A percentile compares a stretch with the other conserved stretches of the same genome.
phyloP scores from a whole-genome alignment of 2,113 vertebrate species.

The Poeciliopsis retropinna region DNA sequence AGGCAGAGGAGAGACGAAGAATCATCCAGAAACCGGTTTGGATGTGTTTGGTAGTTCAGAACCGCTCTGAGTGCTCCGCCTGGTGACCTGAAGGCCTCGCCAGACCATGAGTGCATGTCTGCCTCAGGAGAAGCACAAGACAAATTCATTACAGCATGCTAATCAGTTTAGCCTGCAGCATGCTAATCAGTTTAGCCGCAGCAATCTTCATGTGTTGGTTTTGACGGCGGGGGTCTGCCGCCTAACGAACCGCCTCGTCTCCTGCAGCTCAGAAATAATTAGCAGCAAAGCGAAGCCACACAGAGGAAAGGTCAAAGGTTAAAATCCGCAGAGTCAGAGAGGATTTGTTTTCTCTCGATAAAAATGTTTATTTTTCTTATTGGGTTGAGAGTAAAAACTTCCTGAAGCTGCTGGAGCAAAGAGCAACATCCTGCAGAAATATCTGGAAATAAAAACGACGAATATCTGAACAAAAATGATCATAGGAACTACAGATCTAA shows the following conservation, averaged over 20 bases:
- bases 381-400: too few species aligned
- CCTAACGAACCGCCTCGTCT: slow-evolving; percentile 69
- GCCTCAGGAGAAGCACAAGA: slow-evolving; percentile 59
- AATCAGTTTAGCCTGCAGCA: slow-evolving; percentile 63
- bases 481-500: neutral
- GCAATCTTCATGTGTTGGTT: slow-evolving; percentile 75
- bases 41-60: neutral
- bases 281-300: slow-evolving; percentile 34
- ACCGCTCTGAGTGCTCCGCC: neutral
- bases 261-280: slow-evolving; percentile 72
- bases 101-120: slow-evolving; percentile 42
- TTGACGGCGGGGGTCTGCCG: slow-evolving; percentile 45
- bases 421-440: too few species aligned
- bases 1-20: too few species aligned
- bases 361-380: too few species aligned
- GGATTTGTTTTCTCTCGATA: too few species aligned
- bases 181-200: slow-evolving; percentile 78
- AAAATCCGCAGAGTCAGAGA: too few species aligned
- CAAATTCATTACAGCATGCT: slow-evolving; percentile 77
- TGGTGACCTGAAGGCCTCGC: slow-evolving; percentile 25
- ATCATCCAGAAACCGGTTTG: neutral
- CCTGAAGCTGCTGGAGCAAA: too few species aligned
- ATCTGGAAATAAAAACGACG: too few species aligned
- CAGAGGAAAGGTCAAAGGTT: neutral
- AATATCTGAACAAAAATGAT: neutral